These are phyloP conservation scores for Leucopsar rothschildi DNA, from an alignment of 2,113 vertebrate genomes.

Conservation along the genomic window DNA sequence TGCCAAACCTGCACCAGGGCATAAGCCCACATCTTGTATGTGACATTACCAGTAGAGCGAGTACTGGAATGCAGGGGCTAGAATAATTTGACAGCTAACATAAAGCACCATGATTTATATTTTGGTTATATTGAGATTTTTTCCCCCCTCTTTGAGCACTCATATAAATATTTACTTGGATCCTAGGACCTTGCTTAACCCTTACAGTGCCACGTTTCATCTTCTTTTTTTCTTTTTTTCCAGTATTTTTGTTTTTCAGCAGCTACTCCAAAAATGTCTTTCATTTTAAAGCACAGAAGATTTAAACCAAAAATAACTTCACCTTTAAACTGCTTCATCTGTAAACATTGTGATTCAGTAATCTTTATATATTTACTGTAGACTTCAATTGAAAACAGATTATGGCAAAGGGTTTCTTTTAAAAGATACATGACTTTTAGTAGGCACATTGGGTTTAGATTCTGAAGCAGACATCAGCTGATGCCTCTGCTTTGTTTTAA, in stretches of 20 bases:
- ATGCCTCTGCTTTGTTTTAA: slow-evolving; percentile 40
- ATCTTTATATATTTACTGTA: slow-evolving; percentile 49
- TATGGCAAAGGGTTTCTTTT: slow-evolving; percentile 17
- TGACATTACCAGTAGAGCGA: slow-evolving; percentile 60
- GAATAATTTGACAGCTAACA: slow-evolving; percentile 73
- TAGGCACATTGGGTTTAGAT: slow-evolving; percentile 11
- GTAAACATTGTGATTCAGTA: slow-evolving; percentile 44
- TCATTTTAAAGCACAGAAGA: slow-evolving; percentile 21
- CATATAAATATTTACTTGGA: slow-evolving; percentile 78
- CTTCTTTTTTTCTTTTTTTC: slow-evolving; percentile 18
- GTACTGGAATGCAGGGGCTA: slow-evolving; percentile 57
- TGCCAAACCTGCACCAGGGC: slow-evolving; percentile 26
- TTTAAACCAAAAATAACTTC: slow-evolving; percentile 54
- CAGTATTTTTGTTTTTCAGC: background rate
- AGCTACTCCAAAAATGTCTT: slow-evolving; percentile 39
- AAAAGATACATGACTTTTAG: slow-evolving; percentile 38
- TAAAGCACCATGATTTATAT: slow-evolving; percentile 72
- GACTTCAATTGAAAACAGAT: slow-evolving; percentile 56
- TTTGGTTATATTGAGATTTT: slow-evolving; percentile 69
- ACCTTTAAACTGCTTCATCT: slow-evolving; percentile 54
- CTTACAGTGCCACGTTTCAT: slow-evolving; percentile 47
- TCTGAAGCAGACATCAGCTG: slow-evolving; percentile 11
- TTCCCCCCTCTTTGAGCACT: slow-evolving; percentile 63
- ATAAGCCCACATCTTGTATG: slow-evolving; percentile 25
- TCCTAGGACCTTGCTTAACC: slow-evolving; percentile 73